Conservation (phyloP, 2,797 vertebrate genomes). For the Danio aesculapii region DNA sequence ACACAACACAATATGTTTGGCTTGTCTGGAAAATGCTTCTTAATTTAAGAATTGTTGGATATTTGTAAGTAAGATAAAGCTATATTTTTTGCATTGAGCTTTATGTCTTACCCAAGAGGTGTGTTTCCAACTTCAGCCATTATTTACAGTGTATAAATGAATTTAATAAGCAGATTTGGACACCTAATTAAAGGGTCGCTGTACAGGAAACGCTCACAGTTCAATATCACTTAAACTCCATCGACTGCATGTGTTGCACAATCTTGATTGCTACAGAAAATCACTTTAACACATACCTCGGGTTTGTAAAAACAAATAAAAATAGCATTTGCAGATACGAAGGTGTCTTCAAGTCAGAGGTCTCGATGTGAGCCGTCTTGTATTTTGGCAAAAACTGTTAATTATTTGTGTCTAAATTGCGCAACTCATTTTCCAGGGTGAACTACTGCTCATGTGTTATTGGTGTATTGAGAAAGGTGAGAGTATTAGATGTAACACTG, state of each 20-base stretch:
- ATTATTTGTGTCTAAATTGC: constrained; percentile 9
- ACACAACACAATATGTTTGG: no score
- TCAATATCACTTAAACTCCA: not conserved
- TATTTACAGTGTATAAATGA: constrained; percentile 83
- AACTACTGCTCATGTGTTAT: not conserved
- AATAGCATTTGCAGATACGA: not conserved
- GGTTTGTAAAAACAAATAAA: not conserved
- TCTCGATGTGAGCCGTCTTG: not conserved
- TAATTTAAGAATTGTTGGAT: no score
- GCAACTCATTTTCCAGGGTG: not conserved
- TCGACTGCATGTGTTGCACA: not conserved
- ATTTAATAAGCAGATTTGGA: constrained; percentile 81
- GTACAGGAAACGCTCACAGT: constrained; percentile 41
- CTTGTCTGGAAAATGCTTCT: no score
- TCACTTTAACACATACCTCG: not conserved
- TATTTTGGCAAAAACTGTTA: not conserved
- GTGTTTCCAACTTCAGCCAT: constrained; percentile 84
- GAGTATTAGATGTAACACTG: not conserved
- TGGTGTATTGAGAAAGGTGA: not conserved
- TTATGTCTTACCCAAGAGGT: constrained; percentile 84
- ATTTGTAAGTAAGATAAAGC: no score
- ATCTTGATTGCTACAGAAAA: not conserved
- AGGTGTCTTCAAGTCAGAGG: not conserved
- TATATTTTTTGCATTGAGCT: constrained; percentile 60
- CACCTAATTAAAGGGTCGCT: constrained; percentile 79